phyloP scores from a whole-genome alignment of 2,797 vertebrate genomes.

The Emys orbicularis region DNA sequence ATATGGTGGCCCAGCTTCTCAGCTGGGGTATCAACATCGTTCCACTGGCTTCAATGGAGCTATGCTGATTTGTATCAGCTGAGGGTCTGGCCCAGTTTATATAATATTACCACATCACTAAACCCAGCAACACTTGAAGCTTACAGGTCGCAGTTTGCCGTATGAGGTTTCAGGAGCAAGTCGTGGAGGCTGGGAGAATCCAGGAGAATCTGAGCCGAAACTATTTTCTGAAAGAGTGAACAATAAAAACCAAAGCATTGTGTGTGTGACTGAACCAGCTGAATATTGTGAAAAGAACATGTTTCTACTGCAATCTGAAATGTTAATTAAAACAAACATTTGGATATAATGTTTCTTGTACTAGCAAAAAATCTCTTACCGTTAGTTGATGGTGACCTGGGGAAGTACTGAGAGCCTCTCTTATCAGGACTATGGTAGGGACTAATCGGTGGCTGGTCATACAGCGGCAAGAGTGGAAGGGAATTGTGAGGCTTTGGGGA shows the following conservation, averaged over 20 bases:
- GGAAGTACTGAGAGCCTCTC: constrained; percentile 88
- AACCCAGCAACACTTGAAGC: constrained; percentile 47
- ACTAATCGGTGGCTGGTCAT: constrained; percentile 93
- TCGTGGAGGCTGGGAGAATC: constrained; percentile 87
- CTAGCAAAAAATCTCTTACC: constrained; percentile 79
- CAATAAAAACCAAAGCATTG: background rate
- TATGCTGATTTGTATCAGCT: fast-evolving
- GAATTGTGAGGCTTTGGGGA: constrained; percentile 87
- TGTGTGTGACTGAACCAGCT: fast-evolving
- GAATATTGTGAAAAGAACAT: fast-evolving
- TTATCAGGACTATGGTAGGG: constrained; percentile 92
- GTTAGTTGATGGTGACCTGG: constrained; percentile 91
- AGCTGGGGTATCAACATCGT: background rate
- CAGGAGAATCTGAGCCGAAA: constrained; percentile 89
- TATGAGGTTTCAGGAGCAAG: constrained; percentile 89
- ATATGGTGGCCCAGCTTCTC: background rate
- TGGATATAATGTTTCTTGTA: fast-evolving
- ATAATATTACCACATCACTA: fast-evolving
- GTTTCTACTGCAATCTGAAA: fast-evolving
- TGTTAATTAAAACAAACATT: background rate
- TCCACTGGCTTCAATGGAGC: fast-evolving
- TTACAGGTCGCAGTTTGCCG: constrained; percentile 94
- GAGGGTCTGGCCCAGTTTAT: background rate
- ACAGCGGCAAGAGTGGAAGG: constrained; percentile 92
- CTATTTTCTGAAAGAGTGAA: constrained; percentile 86